A percentile compares a stretch with the other conserved stretches of the same genome.
phyloP scores from a whole-genome alignment of 1,140 invertebrate species.

The Notospermus geniculatus region DNA sequence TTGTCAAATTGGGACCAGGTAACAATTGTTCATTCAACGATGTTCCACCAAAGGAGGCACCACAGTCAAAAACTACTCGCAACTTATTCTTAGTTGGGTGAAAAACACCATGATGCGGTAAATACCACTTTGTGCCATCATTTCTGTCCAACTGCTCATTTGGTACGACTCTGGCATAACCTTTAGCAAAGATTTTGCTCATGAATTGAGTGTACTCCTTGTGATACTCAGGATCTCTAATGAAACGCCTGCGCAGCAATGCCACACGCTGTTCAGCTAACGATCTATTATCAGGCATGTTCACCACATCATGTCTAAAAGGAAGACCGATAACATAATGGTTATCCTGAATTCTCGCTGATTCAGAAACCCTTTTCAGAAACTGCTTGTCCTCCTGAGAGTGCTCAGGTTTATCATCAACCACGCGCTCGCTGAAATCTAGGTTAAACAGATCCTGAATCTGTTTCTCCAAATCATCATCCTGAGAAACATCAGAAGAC shows the following conservation, averaged over 20 bases:
- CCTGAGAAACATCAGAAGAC: background rate
- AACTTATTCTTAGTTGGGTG: conserved; percentile 5
- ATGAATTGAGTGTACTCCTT: background rate
- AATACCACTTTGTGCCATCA: conserved; percentile 10
- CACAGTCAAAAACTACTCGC: no score
- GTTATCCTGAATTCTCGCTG: background rate
- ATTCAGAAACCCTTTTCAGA: background rate
- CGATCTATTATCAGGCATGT: background rate
- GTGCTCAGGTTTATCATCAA: background rate
- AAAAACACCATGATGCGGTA: conserved; percentile 13
- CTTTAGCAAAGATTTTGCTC: background rate
- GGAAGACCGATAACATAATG: conserved; percentile 6
- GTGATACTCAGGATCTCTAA: background rate
- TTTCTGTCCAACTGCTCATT: background rate
- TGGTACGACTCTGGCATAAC: conserved; percentile 11
- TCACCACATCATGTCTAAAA: background rate
- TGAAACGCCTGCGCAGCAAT: background rate
- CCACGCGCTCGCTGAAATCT: background rate
- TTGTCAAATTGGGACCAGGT: conserved; percentile 7
- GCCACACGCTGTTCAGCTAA: background rate
- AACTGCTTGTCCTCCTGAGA: background rate
- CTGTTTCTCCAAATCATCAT: background rate
- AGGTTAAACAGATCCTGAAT: background rate
- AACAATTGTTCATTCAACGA: conserved; percentile 21
- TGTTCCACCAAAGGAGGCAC: conserved; percentile 8